A percentile compares a stretch with the other conserved stretches of the same genome.
Evolutionary conservation across 23 tunicate genomes (phyloP).

Genomic region (Ascidia mentula): DNA sequence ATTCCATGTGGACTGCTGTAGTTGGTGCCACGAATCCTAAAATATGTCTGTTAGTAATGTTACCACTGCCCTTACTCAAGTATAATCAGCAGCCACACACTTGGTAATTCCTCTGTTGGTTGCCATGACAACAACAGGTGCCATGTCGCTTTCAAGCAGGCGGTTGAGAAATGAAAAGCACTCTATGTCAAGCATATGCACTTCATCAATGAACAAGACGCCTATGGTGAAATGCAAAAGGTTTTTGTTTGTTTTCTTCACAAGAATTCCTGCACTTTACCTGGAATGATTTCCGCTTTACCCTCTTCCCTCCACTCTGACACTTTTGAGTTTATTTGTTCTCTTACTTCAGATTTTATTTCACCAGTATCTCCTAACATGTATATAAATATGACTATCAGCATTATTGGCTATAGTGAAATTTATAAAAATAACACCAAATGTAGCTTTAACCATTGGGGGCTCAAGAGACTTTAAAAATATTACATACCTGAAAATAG

Average conservation of each 20-base stretch:
- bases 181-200: slow-evolving; percentile 98
- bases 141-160: slow-evolving; percentile 88
- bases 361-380: slow-evolving; percentile 76
- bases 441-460: too few species aligned
- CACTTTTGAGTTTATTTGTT: slow-evolving; percentile 93
- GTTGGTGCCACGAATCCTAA: slow-evolving; percentile 94
- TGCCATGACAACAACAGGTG: slow-evolving; percentile 96
- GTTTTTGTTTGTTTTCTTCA: too few species aligned
- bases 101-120: slow-evolving; percentile 94
- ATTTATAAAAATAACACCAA: background rate
- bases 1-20: slow-evolving; percentile 93
- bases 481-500: slow-evolving; percentile 62
- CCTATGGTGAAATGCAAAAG: too few species aligned
- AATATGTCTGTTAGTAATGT: background rate
- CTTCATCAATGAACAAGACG: slow-evolving; percentile 96
- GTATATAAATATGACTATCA: too few species aligned
- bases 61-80: background rate
- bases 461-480: background rate
- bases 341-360: slow-evolving; percentile 88
- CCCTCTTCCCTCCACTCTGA: slow-evolving; percentile 99
- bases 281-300: slow-evolving; percentile 97
- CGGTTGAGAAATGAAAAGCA: slow-evolving; percentile 95
- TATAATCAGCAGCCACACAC: background rate
- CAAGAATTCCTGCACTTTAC: background rate
- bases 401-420: too few species aligned